Evolutionary conservation across 2,113 vertebrate species (phyloP), one percentile per base, ranked within the genome.

Genomic region (Pogonocichla stellata): DNA sequence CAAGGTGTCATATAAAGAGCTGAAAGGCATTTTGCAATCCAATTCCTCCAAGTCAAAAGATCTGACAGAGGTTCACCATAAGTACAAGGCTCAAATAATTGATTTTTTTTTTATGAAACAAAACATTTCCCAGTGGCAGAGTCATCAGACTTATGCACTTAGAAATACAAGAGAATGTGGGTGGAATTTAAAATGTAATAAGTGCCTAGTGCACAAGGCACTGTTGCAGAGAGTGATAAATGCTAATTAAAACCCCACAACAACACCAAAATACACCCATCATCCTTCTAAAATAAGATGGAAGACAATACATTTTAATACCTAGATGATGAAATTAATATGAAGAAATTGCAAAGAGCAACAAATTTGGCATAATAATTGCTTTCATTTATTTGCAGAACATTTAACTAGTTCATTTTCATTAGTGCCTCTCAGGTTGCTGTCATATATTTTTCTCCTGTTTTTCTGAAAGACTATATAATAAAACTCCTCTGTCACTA

Each of bases 61-160:
- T 67, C 25, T 86, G 56, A 83, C 25, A 72, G 64, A 91, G 81
- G 9, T 65, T 92, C 20, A 23, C 43, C 23, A 34, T 61, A 48
- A 93, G 12, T 66, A 64, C 33, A 83, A 69, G 45, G 19, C 64
- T 91, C 57, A 51, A 25, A 8, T 80, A 93, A 93, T 34, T 66
- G 36, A 61, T 80, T 47, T 74, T 47, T 80, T 77, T 34, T 6
- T 3, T 0, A 43, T 71, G 47, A 74, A 88, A 62, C 38, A 50
- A 92, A 87, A 74, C 13, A 60, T 78, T 86, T 93, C 57, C 43
- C 36, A 61, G 29, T 77, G 51, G 31, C 54, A 85, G 80, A 93
- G 77, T 86, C 34, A 34, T 71, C 53, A 71, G 54, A 31, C 22
- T 50, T 33, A 29, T 9, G 2, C 45, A 51, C 17, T 80, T 65